phyloP scores from a whole-genome alignment of 2,113 vertebrate genomes.

The Eidolon helvum region DNA sequence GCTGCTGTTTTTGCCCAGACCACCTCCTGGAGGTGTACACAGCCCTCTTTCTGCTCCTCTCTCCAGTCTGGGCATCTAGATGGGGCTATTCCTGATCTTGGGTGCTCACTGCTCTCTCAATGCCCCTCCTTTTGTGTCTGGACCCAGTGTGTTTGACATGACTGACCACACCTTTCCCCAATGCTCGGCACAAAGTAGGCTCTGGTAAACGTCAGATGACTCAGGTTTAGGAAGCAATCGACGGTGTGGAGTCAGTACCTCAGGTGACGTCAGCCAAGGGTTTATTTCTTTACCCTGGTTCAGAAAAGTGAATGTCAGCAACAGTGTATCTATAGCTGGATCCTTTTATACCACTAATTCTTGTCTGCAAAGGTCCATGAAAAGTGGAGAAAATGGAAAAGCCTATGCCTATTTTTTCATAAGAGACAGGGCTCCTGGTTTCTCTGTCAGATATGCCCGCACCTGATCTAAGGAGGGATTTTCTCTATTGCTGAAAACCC shows the following conservation, averaged over 20 bases:
- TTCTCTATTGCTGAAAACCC: background rate
- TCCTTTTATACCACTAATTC: background rate
- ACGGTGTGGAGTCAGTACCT: background rate
- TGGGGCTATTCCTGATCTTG: background rate
- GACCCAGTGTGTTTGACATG: background rate
- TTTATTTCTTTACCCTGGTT: background rate
- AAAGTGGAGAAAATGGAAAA: background rate
- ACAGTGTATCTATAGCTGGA: background rate
- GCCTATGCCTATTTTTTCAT: background rate
- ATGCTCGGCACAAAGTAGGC: background rate
- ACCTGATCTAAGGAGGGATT: background rate
- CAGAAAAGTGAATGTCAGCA: background rate
- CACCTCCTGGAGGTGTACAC: fast-evolving
- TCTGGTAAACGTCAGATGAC: fast-evolving
- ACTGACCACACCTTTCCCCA: background rate
- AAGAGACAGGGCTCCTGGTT: background rate
- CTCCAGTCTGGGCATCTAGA: background rate
- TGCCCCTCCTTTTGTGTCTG: background rate
- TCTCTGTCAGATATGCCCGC: background rate
- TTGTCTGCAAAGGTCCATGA: background rate
- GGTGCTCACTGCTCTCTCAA: background rate
- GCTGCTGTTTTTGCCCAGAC: background rate
- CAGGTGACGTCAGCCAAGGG: too few relatives aligned
- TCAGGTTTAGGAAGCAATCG: background rate
- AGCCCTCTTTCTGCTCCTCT: background rate